Conservation (phyloP, 1,140 invertebrate genomes). For the Zophobas atratus region DNA sequence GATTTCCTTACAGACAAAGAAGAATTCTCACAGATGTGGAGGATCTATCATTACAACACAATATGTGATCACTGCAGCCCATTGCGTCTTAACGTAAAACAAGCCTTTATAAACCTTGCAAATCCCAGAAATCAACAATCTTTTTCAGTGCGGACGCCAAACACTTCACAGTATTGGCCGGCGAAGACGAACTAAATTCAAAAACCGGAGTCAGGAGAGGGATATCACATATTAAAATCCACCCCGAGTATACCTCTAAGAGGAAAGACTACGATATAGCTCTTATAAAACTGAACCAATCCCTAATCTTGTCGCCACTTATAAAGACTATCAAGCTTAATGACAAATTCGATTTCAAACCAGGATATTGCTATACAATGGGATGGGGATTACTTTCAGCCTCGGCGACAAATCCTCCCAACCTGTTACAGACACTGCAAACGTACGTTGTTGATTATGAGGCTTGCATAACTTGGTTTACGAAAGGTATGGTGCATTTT, state of each 20-base stretch:
- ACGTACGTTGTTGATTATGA: too few species aligned
- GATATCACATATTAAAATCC: slow-evolving; percentile 65
- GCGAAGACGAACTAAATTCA: slow-evolving; percentile 67
- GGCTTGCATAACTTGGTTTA: too few species aligned
- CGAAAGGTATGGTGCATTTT: too few species aligned
- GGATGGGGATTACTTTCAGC: too few species aligned
- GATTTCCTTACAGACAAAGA: slow-evolving; percentile 49
- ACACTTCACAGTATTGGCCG: slow-evolving; percentile 64
- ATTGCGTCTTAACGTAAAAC: slow-evolving; percentile 68
- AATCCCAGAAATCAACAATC: neutral
- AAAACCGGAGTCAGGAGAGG: slow-evolving; percentile 65
- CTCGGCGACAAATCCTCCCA: too few species aligned
- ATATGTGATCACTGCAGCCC: slow-evolving; percentile 75
- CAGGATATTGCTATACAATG: too few species aligned
- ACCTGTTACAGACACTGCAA: too few species aligned
- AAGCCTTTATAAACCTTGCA: too few species aligned
- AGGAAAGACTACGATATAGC: slow-evolving; percentile 40
- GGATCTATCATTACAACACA: slow-evolving; percentile 71
- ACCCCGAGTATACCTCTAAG: slow-evolving; percentile 64
- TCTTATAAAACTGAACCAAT: slow-evolving; percentile 15
- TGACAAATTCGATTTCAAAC: too few species aligned
- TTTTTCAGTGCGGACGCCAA: neutral
- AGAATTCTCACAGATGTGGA: slow-evolving; percentile 67
- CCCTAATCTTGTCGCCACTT: slow-evolving; percentile 46
- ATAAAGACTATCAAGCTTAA: slow-evolving; percentile 67